Conservation (phyloP, 1,140 invertebrate species). For the Ips typographus region DNA sequence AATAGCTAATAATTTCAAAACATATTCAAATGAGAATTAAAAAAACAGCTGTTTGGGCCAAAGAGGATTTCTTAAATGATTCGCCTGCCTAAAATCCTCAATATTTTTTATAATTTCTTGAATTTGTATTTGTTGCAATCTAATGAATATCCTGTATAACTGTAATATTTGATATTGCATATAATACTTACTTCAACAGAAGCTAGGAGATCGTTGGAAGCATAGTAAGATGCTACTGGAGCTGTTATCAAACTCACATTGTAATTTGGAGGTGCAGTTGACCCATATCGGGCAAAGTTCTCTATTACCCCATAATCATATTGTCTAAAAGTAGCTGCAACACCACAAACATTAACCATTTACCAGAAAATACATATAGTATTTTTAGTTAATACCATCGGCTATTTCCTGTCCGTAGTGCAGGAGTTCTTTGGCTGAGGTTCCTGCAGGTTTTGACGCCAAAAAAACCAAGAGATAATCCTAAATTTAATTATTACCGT, state of each 20-base stretch:
- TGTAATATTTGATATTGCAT: too few species aligned
- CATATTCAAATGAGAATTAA: too few species aligned
- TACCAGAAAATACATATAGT: background rate
- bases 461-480: background rate
- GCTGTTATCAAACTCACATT: background rate
- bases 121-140: background rate
- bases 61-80: too few species aligned
- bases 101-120: slow-evolving; percentile 1
- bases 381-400: background rate
- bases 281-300: background rate
- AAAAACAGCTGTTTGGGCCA: too few species aligned
- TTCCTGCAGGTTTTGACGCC: background rate
- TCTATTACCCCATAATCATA: background rate
- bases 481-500: background rate
- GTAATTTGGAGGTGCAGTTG: background rate
- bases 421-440: background rate
- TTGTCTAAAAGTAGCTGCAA: background rate
- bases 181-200: background rate
- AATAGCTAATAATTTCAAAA: too few species aligned
- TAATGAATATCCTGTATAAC: too few species aligned
- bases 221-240: background rate
- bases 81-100: background rate
- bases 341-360: background rate
- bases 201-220: background rate
- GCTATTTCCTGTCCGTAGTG: slow-evolving; percentile 2